Evolutionary conservation across 2,797 vertebrate species (phyloP), one percentile per base, ranked within the genome.

Genomic region (Danio tinwini): DNA sequence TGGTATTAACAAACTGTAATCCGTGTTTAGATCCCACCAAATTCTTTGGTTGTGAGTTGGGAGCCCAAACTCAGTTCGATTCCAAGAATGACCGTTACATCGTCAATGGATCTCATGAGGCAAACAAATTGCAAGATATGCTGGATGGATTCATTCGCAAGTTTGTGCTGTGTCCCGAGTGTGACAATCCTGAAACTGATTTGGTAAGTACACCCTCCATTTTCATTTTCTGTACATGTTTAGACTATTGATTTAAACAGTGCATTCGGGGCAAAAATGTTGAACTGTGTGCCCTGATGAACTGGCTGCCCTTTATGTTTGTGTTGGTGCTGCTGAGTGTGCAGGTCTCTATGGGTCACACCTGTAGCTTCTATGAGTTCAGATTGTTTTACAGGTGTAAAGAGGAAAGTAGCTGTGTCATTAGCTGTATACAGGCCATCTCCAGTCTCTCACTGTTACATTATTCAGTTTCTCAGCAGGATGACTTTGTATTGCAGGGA

Each of bases 21-120:
- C 59, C 0, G n/a, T 39, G 14, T 85, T 0, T 84, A 99, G 98
- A 99, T 96, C 98, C 98, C 88, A 99, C 97, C 95, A 99, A 99
- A 96, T 99, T 96, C 96, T 99, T 99, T 95, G 98, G 98, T 95
- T 99, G 98, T 94, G 98, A 99, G 94, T 95, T 99, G 92, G 98
- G 98, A 89, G 98, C 98, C 90, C 98, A 99, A 95, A 99, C 98
- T 95, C 98, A 99, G 97, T 99, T 99, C 95, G 98, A 99, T 96
- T 90, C 95, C 93, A 99, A 99, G 96, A 99, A 99, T 92, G 98
- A 99, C 95, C 98, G 98, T 93, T 99, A 95, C 96, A 99, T 98
- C 96, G 98, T 99, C 96, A 99, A 98, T 90, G 98, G 98, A 93
- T 99, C 98, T 95, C 98, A 99, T 87, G 98, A 99, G 96, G 97